phyloP scores from a whole-genome alignment of 2,113 vertebrate genomes.

The Crocuta crocuta region DNA sequence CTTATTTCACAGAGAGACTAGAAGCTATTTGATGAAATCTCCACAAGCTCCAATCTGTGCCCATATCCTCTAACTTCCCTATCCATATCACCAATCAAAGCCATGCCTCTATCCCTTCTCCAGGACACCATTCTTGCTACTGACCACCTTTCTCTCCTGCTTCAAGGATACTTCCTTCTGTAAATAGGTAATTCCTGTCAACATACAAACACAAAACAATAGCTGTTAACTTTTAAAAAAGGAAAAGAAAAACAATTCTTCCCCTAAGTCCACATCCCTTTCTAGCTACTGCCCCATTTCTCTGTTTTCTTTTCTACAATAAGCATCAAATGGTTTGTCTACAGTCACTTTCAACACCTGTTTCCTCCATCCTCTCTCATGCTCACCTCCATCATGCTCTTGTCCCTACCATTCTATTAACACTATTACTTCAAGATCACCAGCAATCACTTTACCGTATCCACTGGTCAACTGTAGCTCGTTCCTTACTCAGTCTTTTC shows the following conservation, averaged over 20 bases:
- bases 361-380: neutral
- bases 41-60: neutral
- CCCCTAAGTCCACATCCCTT: neutral
- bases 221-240: neutral
- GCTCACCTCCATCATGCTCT: neutral
- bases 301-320: neutral
- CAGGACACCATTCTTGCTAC: neutral
- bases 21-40: neutral
- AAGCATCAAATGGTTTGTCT: neutral
- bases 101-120: neutral
- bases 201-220: neutral
- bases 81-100: neutral
- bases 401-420: neutral
- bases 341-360: neutral
- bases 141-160: neutral
- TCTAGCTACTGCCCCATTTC: neutral
- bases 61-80: neutral
- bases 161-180: neutral
- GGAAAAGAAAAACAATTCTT: neutral
- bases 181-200: neutral
- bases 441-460: neutral
- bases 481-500: neutral
- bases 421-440: neutral
- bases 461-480: neutral
- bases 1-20: neutral